phyloP scores from a whole-genome alignment of 64 coral and sea anemone genomes.

The Montipora efflorescens region DNA sequence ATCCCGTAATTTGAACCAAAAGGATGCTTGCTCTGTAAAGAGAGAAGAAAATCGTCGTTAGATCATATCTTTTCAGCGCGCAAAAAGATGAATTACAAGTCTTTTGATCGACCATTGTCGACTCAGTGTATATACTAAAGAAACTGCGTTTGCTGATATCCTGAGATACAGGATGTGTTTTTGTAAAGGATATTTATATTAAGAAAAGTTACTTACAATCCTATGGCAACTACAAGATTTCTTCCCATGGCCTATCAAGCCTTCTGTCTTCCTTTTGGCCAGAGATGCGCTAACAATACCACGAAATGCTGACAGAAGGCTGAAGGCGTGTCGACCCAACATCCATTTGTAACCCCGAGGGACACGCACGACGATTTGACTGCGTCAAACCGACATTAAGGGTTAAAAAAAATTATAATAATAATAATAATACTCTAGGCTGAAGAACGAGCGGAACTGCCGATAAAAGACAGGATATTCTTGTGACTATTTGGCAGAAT shows the following conservation, averaged over 20 bases:
- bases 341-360: neutral
- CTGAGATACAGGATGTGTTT: neutral
- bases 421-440: neutral
- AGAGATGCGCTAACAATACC: neutral
- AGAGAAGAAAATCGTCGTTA: neutral
- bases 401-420: neutral
- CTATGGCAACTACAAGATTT: neutral
- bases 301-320: neutral
- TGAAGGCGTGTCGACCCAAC: neutral
- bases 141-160: too few species aligned
- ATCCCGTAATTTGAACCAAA: neutral
- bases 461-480: neutral
- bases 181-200: neutral
- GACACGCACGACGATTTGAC: neutral
- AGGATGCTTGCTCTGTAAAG: neutral
- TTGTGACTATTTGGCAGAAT: neutral
- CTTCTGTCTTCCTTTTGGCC: neutral
- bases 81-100: neutral
- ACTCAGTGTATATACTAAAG: neutral
- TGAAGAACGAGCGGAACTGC: neutral
- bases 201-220: slow-evolving; percentile 30
- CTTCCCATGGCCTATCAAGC: neutral
- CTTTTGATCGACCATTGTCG: neutral
- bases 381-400: neutral
- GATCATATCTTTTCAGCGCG: neutral